Conservation (phyloP, 2,797 vertebrate genomes). For the Syngnathus rostellatus region DNA sequence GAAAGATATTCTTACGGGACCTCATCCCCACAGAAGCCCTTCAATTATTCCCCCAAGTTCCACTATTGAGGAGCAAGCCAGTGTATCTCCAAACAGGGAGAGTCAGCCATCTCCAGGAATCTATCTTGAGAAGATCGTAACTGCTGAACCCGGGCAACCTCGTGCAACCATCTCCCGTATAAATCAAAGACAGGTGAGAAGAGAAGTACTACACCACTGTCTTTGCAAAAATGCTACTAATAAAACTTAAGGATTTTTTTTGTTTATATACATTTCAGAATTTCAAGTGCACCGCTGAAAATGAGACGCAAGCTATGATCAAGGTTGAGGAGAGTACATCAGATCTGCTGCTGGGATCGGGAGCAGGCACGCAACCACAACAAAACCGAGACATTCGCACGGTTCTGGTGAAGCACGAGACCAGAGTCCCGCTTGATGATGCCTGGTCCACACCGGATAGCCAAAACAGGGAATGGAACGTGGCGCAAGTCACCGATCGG, state of each 20-base stretch:
- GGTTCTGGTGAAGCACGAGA: constrained; percentile 70
- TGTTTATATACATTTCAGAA: constrained; percentile 24
- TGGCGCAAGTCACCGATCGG: constrained; percentile 39
- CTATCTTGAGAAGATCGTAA: constrained; percentile 60
- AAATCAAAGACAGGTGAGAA: constrained; percentile 43
- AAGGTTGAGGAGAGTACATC: constrained; percentile 54
- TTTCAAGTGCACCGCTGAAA: constrained; percentile 15
- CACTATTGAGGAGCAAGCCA: constrained; percentile 30
- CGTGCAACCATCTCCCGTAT: constrained; percentile 5
- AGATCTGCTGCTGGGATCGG: constrained; percentile 22
- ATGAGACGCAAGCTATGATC: constrained; percentile 38
- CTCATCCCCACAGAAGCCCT: constrained; percentile 9
- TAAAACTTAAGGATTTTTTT: neutral
- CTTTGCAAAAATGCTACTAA: neutral
- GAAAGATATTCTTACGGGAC: constrained; percentile 6
- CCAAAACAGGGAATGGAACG: constrained; percentile 42
- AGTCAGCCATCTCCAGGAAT: constrained; percentile 47
- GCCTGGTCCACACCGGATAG: constrained; percentile 30
- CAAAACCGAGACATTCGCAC: constrained; percentile 50
- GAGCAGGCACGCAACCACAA: constrained; percentile 24
- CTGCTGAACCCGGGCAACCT: constrained; percentile 32
- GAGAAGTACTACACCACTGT: neutral
- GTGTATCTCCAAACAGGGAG: constrained; percentile 2
- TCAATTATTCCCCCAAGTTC: constrained; percentile 13
- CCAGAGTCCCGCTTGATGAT: constrained; percentile 38